Evolutionary conservation across 2,888 invertebrate genomes (phyloP), one percentile per base, ranked within the genome.

Genomic region (Xestia xanthographa): DNA sequence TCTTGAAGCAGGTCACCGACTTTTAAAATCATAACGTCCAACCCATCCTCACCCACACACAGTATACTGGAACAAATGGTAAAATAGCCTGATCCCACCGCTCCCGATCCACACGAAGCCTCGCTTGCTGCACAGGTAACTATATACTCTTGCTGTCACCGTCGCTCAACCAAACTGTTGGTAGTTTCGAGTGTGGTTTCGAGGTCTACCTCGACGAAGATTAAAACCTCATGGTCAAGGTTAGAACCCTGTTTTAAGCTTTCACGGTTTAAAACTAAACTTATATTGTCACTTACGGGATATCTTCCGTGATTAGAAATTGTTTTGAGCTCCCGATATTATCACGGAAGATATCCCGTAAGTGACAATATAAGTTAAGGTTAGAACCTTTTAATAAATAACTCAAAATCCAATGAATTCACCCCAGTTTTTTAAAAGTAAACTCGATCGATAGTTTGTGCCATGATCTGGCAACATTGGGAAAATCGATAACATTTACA

Each of bases 401-500:
- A 58, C 58, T 58, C 17, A 70, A 70, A 69, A 70, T 2, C 29
- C 74, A 1, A 43, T 14, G 11, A 14, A 3, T 11, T 8, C 41
- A 14, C 4, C 29, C 9, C 20, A 77, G n/a, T 12, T 48, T 14
- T n/a, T 12, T 11, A 43, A 43, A 77, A 41, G n/a, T 4, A 20
- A 22, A 41, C 8, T 0, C 43, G 22, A 73, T 80, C 60, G 22
- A 50, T 14, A 22, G 14, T 43, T 48, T 60, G 5, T 56, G 5
- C 5, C 43, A 43, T 11, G 4, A 17, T 26, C 29, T 60, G 60
- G 60, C 60, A 60, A 60, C 34, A 60, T 60, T 34, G 58, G 29
- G 20, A 67, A 80, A 80, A 80, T 80, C 79, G 79, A 80, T 79
- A 79, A 58, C 63, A 75, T 38, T 29, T 75, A 58, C 34, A 9